Evolutionary conservation across 2,797 vertebrate species (phyloP), one percentile per base, ranked within the genome.

Genomic region (Smutsia gigantea): DNA sequence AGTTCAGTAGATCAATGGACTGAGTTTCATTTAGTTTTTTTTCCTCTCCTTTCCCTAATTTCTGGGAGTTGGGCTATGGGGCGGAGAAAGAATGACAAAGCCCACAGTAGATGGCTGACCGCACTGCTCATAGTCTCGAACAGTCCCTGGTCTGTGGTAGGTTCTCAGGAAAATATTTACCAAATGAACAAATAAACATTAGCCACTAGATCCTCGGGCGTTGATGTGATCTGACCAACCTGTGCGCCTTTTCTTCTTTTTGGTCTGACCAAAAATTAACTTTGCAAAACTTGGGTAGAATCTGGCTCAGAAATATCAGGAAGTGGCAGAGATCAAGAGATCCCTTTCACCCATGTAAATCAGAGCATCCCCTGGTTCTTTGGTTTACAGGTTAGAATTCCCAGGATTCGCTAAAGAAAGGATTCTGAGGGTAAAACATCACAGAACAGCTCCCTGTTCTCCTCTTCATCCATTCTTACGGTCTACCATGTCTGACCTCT

Each of bases 1-100:
- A 90, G 78, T 42, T 46, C 77, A 68, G 77, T 7, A 89, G 37
- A 31, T 10, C 66, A 37, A 74, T 12, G 27, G 15, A 87, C 8
- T 53, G 68, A 39, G 5, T 68, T 79, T 79, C 27, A 25, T 57
- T 88, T 31, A 2, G 0, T 82, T 75, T 53, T 34, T 53, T 78
- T 64, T 61, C 49, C 64, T 89, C n/a, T 51, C 31, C 55, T 81
- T 81, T 89, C 19, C 51, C 57, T 96, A 86, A 49, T 87, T 82
- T 96, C 77, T 66, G 63, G 78, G 86, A 89, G 23, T 46, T 71
- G 51, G 39, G 34, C 29, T 69, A 25, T 72, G 34, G 77, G 90
- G 17, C 39, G 46, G 42, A 68, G 63, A 72, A 34, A 71, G 39
- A 85, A 55, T n/a, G 14, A 71, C 51, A 89, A 74, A 4, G 9